Percentiles rank a stretch among this genome's conserved stretches.
phyloP scores from a whole-genome alignment of 2,797 vertebrate genomes.

The Notolepis coatsorum region DNA sequence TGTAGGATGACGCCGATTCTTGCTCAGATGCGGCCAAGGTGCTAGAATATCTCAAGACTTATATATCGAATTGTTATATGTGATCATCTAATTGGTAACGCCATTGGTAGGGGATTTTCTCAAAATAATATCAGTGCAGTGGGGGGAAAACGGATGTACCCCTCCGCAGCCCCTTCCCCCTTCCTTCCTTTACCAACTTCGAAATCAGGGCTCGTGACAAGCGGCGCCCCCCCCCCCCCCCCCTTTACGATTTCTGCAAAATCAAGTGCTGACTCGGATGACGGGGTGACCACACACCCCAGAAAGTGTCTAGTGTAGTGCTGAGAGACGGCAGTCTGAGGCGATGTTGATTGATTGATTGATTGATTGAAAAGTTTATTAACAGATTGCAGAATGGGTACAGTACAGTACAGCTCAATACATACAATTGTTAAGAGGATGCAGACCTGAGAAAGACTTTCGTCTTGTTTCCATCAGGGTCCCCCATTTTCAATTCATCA shows the following conservation, averaged over 20 bases:
- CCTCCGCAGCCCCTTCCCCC: constrained; percentile 71
- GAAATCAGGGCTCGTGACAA: constrained; percentile 68
- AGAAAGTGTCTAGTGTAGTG: not conserved
- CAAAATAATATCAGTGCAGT: constrained; percentile 48
- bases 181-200: constrained; percentile 67
- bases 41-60: not conserved
- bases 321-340: too few relatives aligned
- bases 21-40: not conserved
- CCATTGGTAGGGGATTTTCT: not conserved
- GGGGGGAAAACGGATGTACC: constrained; percentile 52
- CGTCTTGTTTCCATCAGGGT: too few relatives aligned
- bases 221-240: constrained; percentile 52
- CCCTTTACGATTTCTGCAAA: constrained; percentile 19
- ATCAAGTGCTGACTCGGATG: constrained; percentile 23
- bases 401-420: too few relatives aligned
- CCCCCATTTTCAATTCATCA: too few relatives aligned
- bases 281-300: not conserved
- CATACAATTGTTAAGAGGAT: too few relatives aligned
- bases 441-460: too few relatives aligned
- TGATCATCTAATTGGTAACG: not conserved
- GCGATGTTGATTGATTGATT: too few relatives aligned
- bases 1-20: not conserved
- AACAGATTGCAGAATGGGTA: too few relatives aligned
- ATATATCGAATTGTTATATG: not conserved
- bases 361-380: not conserved